phyloP scores from a whole-genome alignment of 2,797 vertebrate genomes.

The Apogon talboti region DNA sequence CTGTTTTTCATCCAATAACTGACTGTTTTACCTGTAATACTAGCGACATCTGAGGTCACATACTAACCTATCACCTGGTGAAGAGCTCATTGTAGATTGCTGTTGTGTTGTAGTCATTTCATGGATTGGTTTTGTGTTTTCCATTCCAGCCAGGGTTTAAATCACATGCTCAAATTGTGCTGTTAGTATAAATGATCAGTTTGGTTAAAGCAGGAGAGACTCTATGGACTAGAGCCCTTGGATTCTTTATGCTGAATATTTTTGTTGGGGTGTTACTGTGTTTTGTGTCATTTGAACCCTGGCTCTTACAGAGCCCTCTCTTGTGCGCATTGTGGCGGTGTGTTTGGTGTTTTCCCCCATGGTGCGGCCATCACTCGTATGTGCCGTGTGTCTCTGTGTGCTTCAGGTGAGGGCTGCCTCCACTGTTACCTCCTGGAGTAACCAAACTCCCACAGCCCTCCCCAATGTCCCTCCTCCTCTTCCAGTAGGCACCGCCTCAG shows the following conservation, averaged over 20 bases:
- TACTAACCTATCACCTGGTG: constrained; percentile 3
- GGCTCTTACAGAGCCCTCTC: constrained; percentile 36
- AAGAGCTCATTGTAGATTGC: constrained; percentile 7
- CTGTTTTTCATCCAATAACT: no score
- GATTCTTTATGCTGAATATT: not conserved
- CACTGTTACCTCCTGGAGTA: constrained; percentile 99
- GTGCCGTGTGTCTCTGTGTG: constrained; percentile 88
- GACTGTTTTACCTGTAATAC: not conserved
- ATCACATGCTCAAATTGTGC: constrained; percentile 14
- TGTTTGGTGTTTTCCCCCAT: constrained; percentile 14
- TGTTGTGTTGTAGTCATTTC: constrained; percentile 21
- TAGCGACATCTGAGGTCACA: constrained; percentile 5
- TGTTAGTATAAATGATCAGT: not conserved
- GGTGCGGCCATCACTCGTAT: constrained; percentile 49
- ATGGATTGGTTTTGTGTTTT: not conserved
- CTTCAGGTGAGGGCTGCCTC: constrained; percentile 98
- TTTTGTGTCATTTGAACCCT: constrained; percentile 52
- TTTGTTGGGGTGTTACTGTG: not conserved
- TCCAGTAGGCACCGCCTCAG: constrained; percentile 88
- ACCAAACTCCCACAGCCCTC: constrained; percentile 98
- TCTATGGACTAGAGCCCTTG: not conserved
- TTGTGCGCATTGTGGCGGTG: constrained; percentile 11
- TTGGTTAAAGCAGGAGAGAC: not conserved
- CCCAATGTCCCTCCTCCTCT: constrained; percentile 89
- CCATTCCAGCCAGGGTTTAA: constrained; percentile 41